These are phyloP conservation scores for Palythoa heliodiscus DNA, from an alignment of 92 coral and sea anemone genomes.

Conservation along the genomic window DNA sequence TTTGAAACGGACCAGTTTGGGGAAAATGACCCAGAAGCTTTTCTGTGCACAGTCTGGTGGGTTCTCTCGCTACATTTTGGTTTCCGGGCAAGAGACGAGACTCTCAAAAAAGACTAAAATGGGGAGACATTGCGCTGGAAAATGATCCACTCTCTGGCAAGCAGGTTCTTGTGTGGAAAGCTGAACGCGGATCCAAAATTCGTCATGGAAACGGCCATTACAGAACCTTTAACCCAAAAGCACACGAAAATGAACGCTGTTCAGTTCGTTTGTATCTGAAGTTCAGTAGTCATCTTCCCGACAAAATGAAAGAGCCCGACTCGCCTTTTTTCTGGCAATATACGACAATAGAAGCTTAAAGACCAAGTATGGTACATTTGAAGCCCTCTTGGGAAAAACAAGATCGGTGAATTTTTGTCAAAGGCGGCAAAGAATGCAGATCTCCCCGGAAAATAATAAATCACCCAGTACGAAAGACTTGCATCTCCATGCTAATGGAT, in stretches of 20 bases:
- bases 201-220: background rate
- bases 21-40: background rate
- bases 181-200: background rate
- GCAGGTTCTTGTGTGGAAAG: background rate
- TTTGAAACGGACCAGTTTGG: background rate
- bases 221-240: background rate
- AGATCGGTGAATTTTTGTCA: too few species aligned
- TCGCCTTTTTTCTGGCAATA: too few species aligned
- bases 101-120: background rate
- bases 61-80: background rate
- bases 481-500: too few species aligned
- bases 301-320: too few species aligned
- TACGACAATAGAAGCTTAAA: too few species aligned
- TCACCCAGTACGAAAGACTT: too few species aligned
- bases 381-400: too few species aligned
- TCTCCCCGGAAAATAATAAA: too few species aligned
- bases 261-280: background rate
- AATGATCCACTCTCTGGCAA: background rate
- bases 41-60: background rate
- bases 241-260: background rate
- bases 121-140: background rate
- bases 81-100: background rate
- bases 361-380: too few species aligned
- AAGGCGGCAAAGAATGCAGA: too few species aligned
- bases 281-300: too few species aligned